A percentile compares a stretch with the other conserved stretches of the same genome.
Evolutionary conservation across 2,113 vertebrate genomes (phyloP).

Genomic region (Oryzias celebensis): DNA sequence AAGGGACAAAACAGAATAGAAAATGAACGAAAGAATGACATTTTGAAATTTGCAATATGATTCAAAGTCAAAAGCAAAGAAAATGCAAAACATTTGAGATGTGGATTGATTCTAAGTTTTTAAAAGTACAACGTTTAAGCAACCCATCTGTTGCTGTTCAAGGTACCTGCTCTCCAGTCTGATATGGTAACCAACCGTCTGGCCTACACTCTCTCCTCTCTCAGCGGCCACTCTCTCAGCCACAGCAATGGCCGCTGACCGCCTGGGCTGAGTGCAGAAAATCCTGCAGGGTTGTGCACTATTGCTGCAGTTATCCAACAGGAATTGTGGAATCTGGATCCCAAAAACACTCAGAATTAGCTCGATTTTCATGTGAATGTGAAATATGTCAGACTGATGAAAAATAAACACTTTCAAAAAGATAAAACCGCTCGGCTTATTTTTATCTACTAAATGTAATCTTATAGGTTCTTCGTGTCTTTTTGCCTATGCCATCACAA

Average conservation of each 20-base stretch:
- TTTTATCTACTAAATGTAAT: too few species aligned
- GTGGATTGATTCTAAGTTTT: too few species aligned
- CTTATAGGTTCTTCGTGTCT: too few species aligned
- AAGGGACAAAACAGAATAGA: too few species aligned
- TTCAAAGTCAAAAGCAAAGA: too few species aligned
- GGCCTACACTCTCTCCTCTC: slow-evolving; percentile 88
- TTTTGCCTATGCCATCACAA: too few species aligned
- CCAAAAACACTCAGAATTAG: not conserved
- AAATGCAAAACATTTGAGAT: too few species aligned
- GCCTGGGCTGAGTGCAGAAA: slow-evolving; percentile 94
- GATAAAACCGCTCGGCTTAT: not conserved
- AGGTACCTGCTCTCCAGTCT: slow-evolving; percentile 92
- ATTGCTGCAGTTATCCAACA: slow-evolving; percentile 87
- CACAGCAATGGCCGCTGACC: slow-evolving; percentile 88
- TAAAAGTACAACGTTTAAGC: too few species aligned
- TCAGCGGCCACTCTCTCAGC: slow-evolving; percentile 95
- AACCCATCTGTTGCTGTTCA: not conserved
- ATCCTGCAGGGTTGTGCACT: slow-evolving; percentile 86
- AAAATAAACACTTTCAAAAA: not conserved
- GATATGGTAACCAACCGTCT: slow-evolving; percentile 93
- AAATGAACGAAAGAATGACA: too few species aligned
- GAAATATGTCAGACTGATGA: too few species aligned
- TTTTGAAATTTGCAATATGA: too few species aligned
- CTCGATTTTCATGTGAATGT: too few species aligned
- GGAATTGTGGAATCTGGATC: slow-evolving; percentile 92